These are phyloP conservation scores for Nannospalax galili DNA, from an alignment of 2,113 vertebrate species.

Conservation along the genomic window DNA sequence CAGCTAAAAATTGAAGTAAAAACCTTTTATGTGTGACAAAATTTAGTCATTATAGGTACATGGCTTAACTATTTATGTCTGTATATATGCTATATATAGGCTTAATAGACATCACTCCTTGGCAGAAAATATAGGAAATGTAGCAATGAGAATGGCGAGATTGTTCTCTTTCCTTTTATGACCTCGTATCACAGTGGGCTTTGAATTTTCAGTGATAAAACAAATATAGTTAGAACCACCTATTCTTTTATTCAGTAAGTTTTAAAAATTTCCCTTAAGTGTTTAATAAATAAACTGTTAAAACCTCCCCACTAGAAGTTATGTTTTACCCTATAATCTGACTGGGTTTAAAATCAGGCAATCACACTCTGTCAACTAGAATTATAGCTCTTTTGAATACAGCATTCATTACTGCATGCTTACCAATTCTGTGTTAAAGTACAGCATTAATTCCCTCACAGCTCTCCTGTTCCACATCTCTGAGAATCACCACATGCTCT, in stretches of 20 bases:
- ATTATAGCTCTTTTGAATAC: background rate
- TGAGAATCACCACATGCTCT: background rate
- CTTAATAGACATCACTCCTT: background rate
- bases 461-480: background rate
- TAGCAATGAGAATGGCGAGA: background rate
- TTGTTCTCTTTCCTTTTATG: background rate
- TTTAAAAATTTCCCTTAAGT: background rate
- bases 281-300: constrained; percentile 52
- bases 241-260: background rate
- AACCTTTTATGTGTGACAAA: constrained; percentile 20
- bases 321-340: constrained; percentile 40
- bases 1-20: constrained; percentile 47
- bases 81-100: background rate
- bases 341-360: constrained; percentile 9
- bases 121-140: background rate
- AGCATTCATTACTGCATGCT: background rate
- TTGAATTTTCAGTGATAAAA: background rate
- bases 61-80: background rate
- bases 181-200: background rate
- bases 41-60: background rate
- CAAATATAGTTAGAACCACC: background rate
- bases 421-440: background rate
- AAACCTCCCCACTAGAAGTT: constrained; percentile 18
- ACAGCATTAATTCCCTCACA: background rate
- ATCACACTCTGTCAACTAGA: background rate